These are phyloP conservation scores for Nymphicus hollandicus DNA, from an alignment of 2,113 vertebrate species.

Conservation along the genomic window DNA sequence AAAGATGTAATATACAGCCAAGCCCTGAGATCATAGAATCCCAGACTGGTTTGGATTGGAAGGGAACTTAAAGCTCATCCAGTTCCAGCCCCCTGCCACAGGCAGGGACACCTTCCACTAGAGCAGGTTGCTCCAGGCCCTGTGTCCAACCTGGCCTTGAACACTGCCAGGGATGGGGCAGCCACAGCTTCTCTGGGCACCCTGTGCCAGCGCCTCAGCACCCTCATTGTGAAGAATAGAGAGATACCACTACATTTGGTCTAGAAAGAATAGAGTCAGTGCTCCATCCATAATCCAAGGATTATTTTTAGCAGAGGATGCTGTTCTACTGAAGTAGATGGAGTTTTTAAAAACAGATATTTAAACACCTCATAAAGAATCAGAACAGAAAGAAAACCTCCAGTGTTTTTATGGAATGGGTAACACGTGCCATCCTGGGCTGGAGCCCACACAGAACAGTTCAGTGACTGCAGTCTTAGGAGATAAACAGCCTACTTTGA, in stretches of 20 bases:
- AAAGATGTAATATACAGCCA: neutral
- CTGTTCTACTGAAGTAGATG: neutral
- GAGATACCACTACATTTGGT: neutral
- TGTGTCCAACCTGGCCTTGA: neutral
- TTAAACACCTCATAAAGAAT: neutral
- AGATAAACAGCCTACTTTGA: neutral
- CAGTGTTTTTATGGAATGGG: neutral
- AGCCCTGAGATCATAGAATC: neutral
- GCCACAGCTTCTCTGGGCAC: neutral
- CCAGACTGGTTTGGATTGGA: neutral
- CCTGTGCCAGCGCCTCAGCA: neutral
- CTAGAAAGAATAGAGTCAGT: neutral
- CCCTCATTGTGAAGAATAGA: neutral
- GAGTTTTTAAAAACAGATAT: neutral
- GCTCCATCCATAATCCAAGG: neutral
- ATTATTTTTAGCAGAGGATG: neutral
- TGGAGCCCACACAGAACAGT: neutral
- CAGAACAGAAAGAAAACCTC: neutral
- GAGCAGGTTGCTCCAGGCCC: neutral
- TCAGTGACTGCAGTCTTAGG: neutral
- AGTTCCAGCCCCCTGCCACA: neutral
- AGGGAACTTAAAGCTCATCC: neutral
- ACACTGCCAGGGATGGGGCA: neutral
- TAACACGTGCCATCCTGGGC: neutral
- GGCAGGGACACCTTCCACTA: neutral